These are phyloP conservation scores for Brachyhypopomus occidentalis DNA, from an alignment of 2,113 vertebrate genomes.

Conservation along the genomic window DNA sequence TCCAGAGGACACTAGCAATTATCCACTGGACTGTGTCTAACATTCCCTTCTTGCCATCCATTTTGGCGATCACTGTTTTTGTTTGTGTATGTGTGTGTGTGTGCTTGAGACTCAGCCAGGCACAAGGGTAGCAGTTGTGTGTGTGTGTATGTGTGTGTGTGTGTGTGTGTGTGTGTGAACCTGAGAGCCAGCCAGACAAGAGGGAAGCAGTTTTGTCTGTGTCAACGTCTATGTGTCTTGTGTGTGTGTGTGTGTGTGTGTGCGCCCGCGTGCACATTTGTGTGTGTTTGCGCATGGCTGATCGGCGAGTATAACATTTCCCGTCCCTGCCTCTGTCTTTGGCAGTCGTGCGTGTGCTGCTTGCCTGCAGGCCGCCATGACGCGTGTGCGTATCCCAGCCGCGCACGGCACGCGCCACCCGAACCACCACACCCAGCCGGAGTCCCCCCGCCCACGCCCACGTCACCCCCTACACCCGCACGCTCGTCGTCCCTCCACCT, in stretches of 20 bases:
- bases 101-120: neutral
- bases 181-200: too few species aligned
- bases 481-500: neutral
- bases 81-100: neutral
- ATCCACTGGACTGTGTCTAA: neutral
- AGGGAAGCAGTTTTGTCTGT: neutral
- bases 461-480: too few species aligned
- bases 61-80: neutral
- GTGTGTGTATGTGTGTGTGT: slow-evolving; percentile 4
- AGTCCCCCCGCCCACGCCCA: too few species aligned
- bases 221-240: too few species aligned
- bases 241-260: slow-evolving; percentile 9
- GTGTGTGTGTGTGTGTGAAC: neutral
- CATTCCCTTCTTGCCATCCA: neutral
- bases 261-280: neutral
- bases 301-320: slow-evolving; percentile 33
- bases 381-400: neutral
- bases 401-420: too few species aligned
- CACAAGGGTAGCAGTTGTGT: neutral
- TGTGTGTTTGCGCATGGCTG: slow-evolving; percentile 25
- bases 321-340: neutral
- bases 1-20: neutral
- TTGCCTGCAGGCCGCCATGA: slow-evolving; percentile 30
- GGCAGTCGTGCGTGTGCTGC: neutral
- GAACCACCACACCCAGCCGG: too few species aligned